Evolutionary conservation across 2,888 invertebrate species (phyloP), one percentile per base, ranked within the genome.

Genomic region (Oscheius sp.): DNA sequence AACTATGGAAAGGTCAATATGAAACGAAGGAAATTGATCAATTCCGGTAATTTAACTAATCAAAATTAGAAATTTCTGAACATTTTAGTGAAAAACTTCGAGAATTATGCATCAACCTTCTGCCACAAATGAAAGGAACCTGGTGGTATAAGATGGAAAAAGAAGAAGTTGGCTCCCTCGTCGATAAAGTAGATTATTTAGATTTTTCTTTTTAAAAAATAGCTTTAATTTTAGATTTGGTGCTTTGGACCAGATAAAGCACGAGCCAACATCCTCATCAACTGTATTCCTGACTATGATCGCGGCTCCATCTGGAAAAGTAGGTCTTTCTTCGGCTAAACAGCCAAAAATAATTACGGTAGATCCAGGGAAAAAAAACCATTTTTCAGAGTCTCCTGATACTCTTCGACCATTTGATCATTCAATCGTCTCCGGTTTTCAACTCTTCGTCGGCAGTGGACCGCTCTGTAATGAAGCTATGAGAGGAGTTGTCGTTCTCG

Each of bases 391-490:
- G 20, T 63, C 37, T 39, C 23, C 27, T n/a, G 12, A 20, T 17
- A 12, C 17, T 27, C 20, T 72, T 17, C 58, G 82, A 8, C 73
- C 78, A 2, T 75, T 81, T 42, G 85, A 86, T 71, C 75, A 81
- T 20, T 77, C 78, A 1, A 48, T 85, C 12, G 71, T 82, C 27
- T 75, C 79, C 0, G 86, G 86, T 23, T 86, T 83, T 63, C 84
- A 86, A 29, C 45, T 86, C 20, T 82, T 83, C 55, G 78, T 81
- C 55, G 88, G 67, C 72, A 45, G 63, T 10, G 98, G 98, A 0
- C 97, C 97, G 0, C 87, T 98, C 50, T 98, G 97, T 88, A 95
- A 96, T 83, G 98, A 98, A 86, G 95, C 96, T 1, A 92, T 98
- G 92, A 92, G 92, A 89, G 96, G 96, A 1, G 94, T 96, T 0